phyloP scores from a whole-genome alignment of 2,113 vertebrate genomes.

The Rutilus rutilus region DNA sequence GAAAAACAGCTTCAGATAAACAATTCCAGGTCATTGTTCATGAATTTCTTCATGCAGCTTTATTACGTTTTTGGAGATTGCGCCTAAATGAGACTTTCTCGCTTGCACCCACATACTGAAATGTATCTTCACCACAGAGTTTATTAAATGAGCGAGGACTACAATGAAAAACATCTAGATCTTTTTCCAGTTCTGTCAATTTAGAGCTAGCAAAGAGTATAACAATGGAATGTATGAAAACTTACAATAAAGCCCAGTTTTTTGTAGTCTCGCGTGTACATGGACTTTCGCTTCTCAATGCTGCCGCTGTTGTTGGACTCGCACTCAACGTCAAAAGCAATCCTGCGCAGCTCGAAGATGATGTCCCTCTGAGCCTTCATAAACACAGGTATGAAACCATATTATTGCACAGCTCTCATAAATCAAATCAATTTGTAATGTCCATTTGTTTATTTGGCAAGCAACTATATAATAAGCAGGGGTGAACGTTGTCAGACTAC shows the following conservation, averaged over 20 bases:
- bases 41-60: background rate
- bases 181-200: background rate
- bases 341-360: constrained; percentile 96
- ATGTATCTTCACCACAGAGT: background rate
- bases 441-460: background rate
- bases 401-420: background rate
- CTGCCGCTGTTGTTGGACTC: constrained; percentile 92
- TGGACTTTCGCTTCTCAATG: constrained; percentile 97
- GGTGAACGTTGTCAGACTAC: background rate
- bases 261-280: constrained; percentile 99
- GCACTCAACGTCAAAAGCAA: constrained; percentile 93
- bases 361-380: constrained; percentile 94
- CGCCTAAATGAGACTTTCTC: background rate
- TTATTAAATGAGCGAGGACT: background rate
- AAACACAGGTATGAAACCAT: background rate
- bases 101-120: background rate
- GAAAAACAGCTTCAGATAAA: background rate
- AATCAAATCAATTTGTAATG: background rate
- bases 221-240: constrained; percentile 47
- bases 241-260: constrained; percentile 98
- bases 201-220: background rate
- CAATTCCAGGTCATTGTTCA: background rate
- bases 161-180: too few relatives aligned
- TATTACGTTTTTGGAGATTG: background rate
- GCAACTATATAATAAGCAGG: background rate